Percentiles rank a stretch among this genome's conserved stretches.
phyloP scores from a whole-genome alignment of 92 coral and sea anemone genomes.

The Montipora capitata region DNA sequence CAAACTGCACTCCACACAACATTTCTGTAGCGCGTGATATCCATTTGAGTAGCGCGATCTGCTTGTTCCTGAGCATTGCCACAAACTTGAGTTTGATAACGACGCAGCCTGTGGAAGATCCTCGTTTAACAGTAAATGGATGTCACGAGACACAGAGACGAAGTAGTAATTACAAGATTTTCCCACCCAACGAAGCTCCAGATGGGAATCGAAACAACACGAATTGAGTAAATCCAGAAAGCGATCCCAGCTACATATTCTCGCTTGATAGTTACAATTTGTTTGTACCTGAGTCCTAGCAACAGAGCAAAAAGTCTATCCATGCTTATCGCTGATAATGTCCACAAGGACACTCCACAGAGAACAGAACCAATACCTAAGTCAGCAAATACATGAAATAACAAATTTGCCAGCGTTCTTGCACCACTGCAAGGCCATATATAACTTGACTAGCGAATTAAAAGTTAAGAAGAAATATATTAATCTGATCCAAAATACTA shows the following conservation, averaged over 20 bases:
- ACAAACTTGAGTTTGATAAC: background rate
- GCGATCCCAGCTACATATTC: background rate
- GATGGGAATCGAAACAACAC: background rate
- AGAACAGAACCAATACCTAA: background rate
- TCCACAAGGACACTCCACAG: background rate
- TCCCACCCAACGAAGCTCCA: background rate
- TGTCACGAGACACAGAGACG: background rate
- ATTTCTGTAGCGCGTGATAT: background rate
- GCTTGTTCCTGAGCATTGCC: background rate
- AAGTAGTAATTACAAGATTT: background rate
- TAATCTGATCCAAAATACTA: too few species aligned
- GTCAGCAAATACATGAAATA: background rate
- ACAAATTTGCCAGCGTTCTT: constrained; percentile 1
- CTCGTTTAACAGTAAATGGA: background rate
- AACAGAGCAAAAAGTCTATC: constrained; percentile 38
- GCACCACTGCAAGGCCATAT: background rate
- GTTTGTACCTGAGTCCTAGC: constrained; percentile 23
- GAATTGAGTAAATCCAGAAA: background rate
- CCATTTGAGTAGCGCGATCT: background rate
- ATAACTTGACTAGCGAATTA: background rate
- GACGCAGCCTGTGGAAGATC: constrained; percentile 9
- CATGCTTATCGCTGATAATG: constrained; percentile 22
- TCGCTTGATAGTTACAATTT: constrained; percentile 6
- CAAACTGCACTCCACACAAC: background rate
- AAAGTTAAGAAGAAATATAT: too few species aligned